Evolutionary conservation across 1,140 invertebrate species (phyloP).

Genomic region (Zophobas atratus): DNA sequence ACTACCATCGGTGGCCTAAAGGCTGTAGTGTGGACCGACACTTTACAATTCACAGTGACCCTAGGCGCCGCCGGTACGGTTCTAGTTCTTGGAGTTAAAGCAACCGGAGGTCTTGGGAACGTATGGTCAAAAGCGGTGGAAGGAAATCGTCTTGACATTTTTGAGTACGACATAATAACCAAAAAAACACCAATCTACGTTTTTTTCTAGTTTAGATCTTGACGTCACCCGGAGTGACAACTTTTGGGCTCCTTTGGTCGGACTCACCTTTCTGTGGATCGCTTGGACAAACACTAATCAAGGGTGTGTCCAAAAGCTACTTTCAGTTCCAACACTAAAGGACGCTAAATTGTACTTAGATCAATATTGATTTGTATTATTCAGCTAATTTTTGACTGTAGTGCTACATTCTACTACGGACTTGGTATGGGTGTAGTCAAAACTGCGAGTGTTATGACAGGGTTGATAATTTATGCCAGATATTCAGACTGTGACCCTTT

Average conservation of each 20-base stretch:
- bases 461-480: conserved; percentile 81
- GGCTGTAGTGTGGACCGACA: conserved; percentile 83
- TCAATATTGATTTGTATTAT: conserved; percentile 7
- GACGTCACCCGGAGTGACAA: conserved; percentile 72
- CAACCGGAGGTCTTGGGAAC: conserved; percentile 75
- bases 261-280: conserved; percentile 73
- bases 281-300: conserved; percentile 74
- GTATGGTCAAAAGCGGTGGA: conserved; percentile 69
- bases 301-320: conserved; percentile 74
- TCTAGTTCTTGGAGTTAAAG: conserved; percentile 74
- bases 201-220: conserved; percentile 73
- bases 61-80: conserved; percentile 77
- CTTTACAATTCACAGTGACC: conserved; percentile 79
- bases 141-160: conserved; percentile 69
- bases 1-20: conserved; percentile 83
- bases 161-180: conserved; percentile 51
- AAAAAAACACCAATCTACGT: conserved; percentile 13
- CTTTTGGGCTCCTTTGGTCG: conserved; percentile 74
- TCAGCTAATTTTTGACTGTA: conserved; percentile 50
- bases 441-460: conserved; percentile 71
- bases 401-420: conserved; percentile 67
- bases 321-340: conserved; percentile 71
- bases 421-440: conserved; percentile 70
- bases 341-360: conserved; percentile 70
- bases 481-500: conserved; percentile 83